Evolutionary conservation across 2,797 vertebrate genomes (phyloP).

Genomic region (Intellagama lesueurii): DNA sequence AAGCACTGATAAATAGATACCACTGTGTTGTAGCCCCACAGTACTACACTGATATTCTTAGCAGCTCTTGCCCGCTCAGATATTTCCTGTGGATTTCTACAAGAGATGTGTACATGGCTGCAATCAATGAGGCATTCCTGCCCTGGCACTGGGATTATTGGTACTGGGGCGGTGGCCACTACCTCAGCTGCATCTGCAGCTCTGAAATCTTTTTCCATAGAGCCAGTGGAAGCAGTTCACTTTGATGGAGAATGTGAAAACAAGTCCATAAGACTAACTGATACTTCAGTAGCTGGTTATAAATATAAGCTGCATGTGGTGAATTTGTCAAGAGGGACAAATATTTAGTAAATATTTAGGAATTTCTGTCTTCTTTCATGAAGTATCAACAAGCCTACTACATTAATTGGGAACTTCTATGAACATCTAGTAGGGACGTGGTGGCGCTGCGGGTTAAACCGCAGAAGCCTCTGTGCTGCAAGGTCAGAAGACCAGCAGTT

Average conservation of each 20-base stretch:
- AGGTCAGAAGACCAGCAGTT: no score
- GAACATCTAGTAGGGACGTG: background rate
- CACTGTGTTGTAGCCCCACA: background rate
- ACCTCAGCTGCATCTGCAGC: background rate
- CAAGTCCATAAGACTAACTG: background rate
- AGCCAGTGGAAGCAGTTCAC: background rate
- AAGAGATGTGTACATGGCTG: background rate
- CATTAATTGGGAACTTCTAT: background rate
- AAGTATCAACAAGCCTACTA: background rate
- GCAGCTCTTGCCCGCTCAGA: background rate
- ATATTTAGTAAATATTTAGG: background rate
- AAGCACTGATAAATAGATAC: conserved; percentile 24
- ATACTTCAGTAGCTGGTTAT: background rate
- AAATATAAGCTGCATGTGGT: background rate
- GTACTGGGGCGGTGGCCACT: background rate
- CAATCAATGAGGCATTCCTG: background rate
- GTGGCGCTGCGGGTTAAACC: no score
- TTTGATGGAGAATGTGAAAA: background rate
- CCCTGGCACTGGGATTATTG: background rate
- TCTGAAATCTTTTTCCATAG: background rate
- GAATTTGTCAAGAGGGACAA: background rate
- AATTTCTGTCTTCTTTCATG: background rate
- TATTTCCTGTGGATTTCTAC: background rate
- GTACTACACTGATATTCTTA: conserved; percentile 10
- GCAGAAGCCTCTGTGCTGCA: no score